A percentile compares a stretch with the other conserved stretches of the same genome.
phyloP scores from a whole-genome alignment of 2,888 invertebrate species.

The Agelastica alni region DNA sequence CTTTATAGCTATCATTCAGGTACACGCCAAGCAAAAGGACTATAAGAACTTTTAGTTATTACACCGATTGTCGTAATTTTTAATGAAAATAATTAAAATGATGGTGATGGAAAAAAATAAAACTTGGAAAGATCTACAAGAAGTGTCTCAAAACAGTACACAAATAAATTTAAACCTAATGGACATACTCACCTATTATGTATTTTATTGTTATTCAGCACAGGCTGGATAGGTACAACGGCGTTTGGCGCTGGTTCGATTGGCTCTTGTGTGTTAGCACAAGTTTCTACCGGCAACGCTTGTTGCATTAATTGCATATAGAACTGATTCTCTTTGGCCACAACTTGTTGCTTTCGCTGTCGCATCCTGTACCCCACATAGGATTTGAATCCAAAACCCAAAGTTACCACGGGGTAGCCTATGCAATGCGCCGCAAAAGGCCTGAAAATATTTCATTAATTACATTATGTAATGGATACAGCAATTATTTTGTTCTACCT shows the following conservation, averaged over 20 bases:
- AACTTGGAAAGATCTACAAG: too few species aligned
- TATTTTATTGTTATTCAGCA: conserved; percentile 42
- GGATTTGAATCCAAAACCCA: conserved; percentile 95
- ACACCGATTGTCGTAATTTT: too few species aligned
- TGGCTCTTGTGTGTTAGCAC: conserved; percentile 29
- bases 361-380: conserved; percentile 84
- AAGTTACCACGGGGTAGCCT: conserved; percentile 61
- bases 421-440: conserved; percentile 94
- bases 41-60: too few species aligned
- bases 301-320: conserved; percentile 90
- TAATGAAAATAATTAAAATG: too few species aligned
- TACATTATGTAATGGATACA: too few species aligned
- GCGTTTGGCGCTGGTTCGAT: conserved; percentile 28
- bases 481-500: too few species aligned
- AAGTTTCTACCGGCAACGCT: conserved; percentile 73
- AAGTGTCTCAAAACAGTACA: too few species aligned
- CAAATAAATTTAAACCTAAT: too few species aligned
- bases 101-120: too few species aligned
- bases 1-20: too few species aligned
- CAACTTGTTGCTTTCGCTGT: conserved; percentile 88
- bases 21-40: too few species aligned
- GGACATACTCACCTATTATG: conserved; percentile 39
- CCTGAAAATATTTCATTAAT: too few species aligned
- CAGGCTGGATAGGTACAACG: conserved; percentile 37
- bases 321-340: conserved; percentile 93